Percentiles rank a stretch among this genome's conserved stretches.
Conservation (phyloP, 2,113 vertebrate genomes). For the Protomyctophum bolini region DNA sequence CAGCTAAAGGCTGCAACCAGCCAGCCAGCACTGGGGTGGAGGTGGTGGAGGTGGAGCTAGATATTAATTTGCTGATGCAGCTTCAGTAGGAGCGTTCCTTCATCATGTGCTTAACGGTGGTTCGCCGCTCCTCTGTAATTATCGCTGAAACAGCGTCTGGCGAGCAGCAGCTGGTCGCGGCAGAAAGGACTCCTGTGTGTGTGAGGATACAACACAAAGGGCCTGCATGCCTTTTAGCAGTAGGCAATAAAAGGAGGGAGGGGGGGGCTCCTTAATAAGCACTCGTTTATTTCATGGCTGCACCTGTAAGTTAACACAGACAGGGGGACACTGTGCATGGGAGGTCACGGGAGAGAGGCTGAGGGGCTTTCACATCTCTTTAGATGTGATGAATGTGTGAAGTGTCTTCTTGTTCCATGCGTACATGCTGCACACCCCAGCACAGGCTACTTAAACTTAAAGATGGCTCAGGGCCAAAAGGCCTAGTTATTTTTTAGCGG, state of each 20-base stretch:
- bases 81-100: conserved; percentile 57
- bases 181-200: conserved; percentile 55
- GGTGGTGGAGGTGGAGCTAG: background rate
- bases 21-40: background rate
- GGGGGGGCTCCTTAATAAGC: conserved; percentile 33
- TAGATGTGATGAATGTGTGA: too few species aligned
- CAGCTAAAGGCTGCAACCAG: background rate
- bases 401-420: too few species aligned
- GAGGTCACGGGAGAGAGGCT: conserved; percentile 19
- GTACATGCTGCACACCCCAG: too few species aligned
- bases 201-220: conserved; percentile 23
- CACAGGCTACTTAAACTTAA: too few species aligned
- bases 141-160: conserved; percentile 42
- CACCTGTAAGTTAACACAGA: conserved; percentile 48
- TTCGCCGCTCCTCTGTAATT: conserved; percentile 60
- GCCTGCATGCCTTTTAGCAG: conserved; percentile 43
- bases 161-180: conserved; percentile 52
- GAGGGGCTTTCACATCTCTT: background rate
- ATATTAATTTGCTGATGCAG: conserved; percentile 55
- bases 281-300: conserved; percentile 43
- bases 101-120: conserved; percentile 53
- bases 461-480: too few species aligned
- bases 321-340: background rate
- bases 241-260: conserved; percentile 46
- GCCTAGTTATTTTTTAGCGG: too few species aligned